phyloP scores from a whole-genome alignment of 2,888 invertebrate genomes.

The Amblyjoppa fuscipennis region DNA sequence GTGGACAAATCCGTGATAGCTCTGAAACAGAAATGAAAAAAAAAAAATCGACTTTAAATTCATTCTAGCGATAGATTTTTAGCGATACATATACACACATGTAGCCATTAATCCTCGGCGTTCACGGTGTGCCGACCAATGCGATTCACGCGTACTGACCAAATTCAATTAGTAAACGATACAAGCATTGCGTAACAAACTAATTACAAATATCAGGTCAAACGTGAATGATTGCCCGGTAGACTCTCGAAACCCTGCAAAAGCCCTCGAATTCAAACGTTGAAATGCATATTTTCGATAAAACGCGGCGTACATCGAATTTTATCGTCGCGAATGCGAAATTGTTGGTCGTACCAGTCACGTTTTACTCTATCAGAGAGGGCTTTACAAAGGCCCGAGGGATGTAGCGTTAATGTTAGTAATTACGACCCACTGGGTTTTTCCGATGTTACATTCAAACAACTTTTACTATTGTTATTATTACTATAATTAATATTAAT shows the following conservation, averaged over 20 bases:
- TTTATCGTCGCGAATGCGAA: not conserved
- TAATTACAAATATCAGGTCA: constrained; percentile 61
- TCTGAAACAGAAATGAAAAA: constrained; percentile 74
- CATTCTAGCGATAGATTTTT: constrained; percentile 3
- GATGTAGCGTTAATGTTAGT: not conserved
- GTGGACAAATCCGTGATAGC: constrained; percentile 78
- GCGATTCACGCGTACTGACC: constrained; percentile 38
- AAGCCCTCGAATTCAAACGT: not conserved
- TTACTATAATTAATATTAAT: too few species aligned
- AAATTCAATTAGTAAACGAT: constrained; percentile 62
- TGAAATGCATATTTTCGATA: not conserved
- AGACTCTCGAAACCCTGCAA: not conserved
- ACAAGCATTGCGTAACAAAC: constrained; percentile 54
- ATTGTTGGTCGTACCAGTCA: not conserved
- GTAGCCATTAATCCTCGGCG: constrained; percentile 22
- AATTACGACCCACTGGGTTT: not conserved
- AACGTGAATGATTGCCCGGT: constrained; percentile 39
- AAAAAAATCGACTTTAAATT: constrained; percentile 26
- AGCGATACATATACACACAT: not conserved
- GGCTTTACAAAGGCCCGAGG: not conserved
- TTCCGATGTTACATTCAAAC: too few species aligned
- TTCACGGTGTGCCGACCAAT: constrained; percentile 2
- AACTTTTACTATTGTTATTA: too few species aligned
- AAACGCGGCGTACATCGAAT: not conserved
- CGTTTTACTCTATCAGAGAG: not conserved